These are phyloP conservation scores for Orthonevra nobilis DNA, from an alignment of 2,888 invertebrate species.

Conservation along the genomic window DNA sequence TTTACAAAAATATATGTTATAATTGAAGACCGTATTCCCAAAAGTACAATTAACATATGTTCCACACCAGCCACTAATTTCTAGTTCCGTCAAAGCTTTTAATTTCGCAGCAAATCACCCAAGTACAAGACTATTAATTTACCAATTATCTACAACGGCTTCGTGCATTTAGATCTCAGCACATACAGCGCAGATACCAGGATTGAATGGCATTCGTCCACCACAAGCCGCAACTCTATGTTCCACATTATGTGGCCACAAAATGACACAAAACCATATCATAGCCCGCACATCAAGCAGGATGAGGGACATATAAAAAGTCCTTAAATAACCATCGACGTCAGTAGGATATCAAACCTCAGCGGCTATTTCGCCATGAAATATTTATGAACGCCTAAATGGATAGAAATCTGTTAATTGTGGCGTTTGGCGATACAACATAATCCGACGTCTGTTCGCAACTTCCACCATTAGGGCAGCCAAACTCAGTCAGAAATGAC, in stretches of 20 bases:
- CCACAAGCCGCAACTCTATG: slow-evolving; percentile 17
- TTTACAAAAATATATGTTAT: no score
- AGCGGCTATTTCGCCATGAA: slow-evolving; percentile 7
- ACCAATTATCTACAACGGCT: slow-evolving; percentile 12
- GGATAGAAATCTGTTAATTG: not conserved
- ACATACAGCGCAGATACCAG: not conserved
- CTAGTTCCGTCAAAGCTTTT: slow-evolving; percentile 12
- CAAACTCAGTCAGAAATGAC: no score
- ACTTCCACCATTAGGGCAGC: slow-evolving; percentile 27
- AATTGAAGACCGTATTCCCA: no score
- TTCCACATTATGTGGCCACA: slow-evolving; percentile 14
- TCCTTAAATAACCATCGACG: slow-evolving; percentile 1
- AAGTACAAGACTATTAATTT: slow-evolving; percentile 17
- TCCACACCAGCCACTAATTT: slow-evolving; percentile 12
- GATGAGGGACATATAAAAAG: not conserved
- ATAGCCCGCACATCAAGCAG: not conserved
- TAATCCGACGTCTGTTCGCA: slow-evolving; percentile 44
- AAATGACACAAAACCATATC: slow-evolving; percentile 9
- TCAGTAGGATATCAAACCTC: slow-evolving; percentile 5
- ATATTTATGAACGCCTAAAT: slow-evolving; percentile 14
- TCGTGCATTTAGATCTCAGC: slow-evolving; percentile 3
- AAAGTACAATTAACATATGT: slow-evolving; percentile 10
- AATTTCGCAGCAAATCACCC: not conserved
- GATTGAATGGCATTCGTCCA: not conserved
- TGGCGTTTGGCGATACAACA: slow-evolving; percentile 14